Conservation (phyloP, 2,888 invertebrate species). For the Steinernema scapterisci region DNA sequence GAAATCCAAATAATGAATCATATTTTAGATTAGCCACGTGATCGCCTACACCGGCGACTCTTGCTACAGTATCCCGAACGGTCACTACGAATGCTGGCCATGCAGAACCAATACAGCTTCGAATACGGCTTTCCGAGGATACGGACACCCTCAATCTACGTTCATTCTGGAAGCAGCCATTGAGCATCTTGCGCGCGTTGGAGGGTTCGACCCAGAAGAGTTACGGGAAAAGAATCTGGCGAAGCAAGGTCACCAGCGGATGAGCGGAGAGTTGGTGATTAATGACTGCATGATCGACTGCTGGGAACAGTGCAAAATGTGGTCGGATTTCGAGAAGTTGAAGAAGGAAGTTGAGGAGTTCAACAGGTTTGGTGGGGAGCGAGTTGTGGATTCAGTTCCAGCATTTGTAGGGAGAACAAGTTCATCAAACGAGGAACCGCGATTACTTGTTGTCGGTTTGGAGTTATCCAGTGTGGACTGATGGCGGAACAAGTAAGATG, state of each 20-base stretch:
- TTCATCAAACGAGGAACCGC: conserved; percentile 86
- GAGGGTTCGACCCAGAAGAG: conserved; percentile 16
- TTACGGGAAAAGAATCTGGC: conserved; percentile 38
- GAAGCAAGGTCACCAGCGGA: background rate
- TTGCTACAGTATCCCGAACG: background rate
- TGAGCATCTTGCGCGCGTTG: conserved; percentile 46
- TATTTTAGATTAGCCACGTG: background rate
- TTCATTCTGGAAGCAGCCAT: conserved; percentile 80
- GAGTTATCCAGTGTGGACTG: conserved; percentile 73
- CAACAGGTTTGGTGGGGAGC: conserved; percentile 73
- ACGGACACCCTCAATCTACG: conserved; percentile 89
- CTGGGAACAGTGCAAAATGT: conserved; percentile 79
- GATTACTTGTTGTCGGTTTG: conserved; percentile 82
- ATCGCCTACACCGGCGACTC: background rate
- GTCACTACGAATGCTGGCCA: conserved; percentile 35
- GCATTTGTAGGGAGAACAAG: conserved; percentile 75
- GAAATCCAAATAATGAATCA: no score
- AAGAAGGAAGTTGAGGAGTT: conserved; percentile 75
- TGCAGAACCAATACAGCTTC: conserved; percentile 88
- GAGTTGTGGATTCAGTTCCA: background rate
- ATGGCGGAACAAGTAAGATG: conserved; percentile 71
- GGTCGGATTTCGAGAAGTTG: conserved; percentile 75
- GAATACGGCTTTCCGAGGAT: conserved; percentile 78
- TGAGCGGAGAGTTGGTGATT: background rate
- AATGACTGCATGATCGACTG: conserved; percentile 72